Evolutionary conservation across 2,113 vertebrate genomes (phyloP).

Genomic region (Vulpes vulpes): DNA sequence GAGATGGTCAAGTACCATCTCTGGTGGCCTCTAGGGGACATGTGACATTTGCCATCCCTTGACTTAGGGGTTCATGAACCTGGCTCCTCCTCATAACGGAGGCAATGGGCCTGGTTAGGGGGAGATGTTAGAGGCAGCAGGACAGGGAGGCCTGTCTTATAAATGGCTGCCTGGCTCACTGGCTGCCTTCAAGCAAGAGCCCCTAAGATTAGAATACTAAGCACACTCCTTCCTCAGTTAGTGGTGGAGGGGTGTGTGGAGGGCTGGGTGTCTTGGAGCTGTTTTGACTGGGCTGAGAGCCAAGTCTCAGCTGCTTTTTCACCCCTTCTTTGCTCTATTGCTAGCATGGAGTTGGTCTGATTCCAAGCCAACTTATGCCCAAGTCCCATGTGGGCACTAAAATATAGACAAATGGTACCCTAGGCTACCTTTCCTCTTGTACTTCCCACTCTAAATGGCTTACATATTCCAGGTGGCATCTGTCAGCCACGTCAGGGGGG

Average conservation of each 20-base stretch:
- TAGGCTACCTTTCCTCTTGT: background rate
- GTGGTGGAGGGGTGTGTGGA: background rate
- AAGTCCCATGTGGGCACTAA: conserved; percentile 37
- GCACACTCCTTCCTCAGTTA: background rate
- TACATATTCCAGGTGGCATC: background rate
- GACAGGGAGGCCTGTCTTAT: background rate
- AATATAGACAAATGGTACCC: background rate
- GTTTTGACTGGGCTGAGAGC: background rate
- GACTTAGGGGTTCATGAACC: background rate
- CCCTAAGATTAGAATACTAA: conserved; percentile 41
- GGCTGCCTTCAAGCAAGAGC: background rate
- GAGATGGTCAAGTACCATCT: background rate
- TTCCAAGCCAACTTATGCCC: background rate
- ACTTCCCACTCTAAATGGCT: background rate
- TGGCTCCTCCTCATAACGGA: background rate
- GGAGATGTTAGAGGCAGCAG: background rate
- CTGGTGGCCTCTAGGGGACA: background rate
- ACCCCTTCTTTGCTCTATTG: conserved; percentile 19
- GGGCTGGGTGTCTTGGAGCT: background rate
- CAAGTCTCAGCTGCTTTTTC: conserved; percentile 26
- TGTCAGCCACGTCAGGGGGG: background rate
- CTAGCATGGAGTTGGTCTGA: background rate
- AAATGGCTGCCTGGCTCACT: background rate
- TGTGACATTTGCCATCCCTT: background rate
- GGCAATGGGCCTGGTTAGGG: background rate